Evolutionary conservation across 1,140 invertebrate species (phyloP).

Genomic region (Meteorus sp.): DNA sequence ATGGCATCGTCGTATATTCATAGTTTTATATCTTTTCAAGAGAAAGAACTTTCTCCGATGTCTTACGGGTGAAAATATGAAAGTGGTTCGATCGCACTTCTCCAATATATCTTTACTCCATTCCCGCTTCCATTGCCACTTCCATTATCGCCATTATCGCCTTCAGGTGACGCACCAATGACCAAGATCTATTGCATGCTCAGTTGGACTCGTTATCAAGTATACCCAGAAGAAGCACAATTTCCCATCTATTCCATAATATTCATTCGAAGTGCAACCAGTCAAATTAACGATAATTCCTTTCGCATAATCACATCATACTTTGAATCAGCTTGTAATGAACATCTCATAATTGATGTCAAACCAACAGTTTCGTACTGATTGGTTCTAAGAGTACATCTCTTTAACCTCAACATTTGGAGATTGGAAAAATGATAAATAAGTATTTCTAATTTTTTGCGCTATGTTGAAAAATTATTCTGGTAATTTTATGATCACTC

Average conservation of each 20-base stretch:
- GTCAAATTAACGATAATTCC: too few species aligned
- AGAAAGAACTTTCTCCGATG: conserved; percentile 54
- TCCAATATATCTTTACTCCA: conserved; percentile 36
- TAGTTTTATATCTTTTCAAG: conserved; percentile 49
- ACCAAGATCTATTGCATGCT: too few species aligned
- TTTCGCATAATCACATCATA: too few species aligned
- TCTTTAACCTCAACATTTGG: too few species aligned
- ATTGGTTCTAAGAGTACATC: too few species aligned
- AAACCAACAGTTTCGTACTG: too few species aligned
- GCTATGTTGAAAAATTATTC: not conserved
- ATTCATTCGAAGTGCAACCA: too few species aligned
- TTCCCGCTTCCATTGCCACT: conserved; percentile 29
- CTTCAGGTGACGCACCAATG: too few species aligned
- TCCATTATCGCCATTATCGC: not conserved
- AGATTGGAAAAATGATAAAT: too few species aligned
- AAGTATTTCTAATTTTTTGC: not conserved
- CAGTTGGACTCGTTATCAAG: not conserved
- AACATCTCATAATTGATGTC: too few species aligned
- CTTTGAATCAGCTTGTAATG: too few species aligned
- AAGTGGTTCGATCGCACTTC: conserved; percentile 51
- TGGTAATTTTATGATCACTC: not conserved
- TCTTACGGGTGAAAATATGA: conserved; percentile 58
- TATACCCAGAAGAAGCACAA: not conserved
- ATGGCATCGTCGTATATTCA: conserved; percentile 41
- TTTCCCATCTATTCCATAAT: conserved; percentile 3